phyloP scores from a whole-genome alignment of 2,888 invertebrate genomes.

The Cabera pusaria region DNA sequence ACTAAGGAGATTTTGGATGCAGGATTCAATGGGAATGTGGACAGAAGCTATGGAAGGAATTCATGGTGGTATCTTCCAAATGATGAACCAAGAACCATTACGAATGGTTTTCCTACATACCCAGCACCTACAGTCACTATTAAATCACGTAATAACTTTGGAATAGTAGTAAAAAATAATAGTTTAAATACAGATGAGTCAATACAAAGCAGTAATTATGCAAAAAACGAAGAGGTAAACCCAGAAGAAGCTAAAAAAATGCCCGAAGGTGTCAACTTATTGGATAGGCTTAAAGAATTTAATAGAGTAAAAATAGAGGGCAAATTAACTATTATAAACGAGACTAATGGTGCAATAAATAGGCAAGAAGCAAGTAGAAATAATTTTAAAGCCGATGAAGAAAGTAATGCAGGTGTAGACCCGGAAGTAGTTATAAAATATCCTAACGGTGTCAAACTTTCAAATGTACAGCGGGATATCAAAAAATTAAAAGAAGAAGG shows the following conservation, averaged over 20 bases:
- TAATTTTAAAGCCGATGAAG: too few species aligned
- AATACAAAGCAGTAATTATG: too few species aligned
- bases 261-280: conserved; percentile 28
- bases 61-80: neutral
- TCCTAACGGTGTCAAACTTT: conserved; percentile 28
- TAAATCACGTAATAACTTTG: too few species aligned
- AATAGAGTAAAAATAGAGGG: conserved; percentile 40
- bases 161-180: too few species aligned
- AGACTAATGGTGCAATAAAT: too few species aligned
- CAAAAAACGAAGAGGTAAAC: conserved; percentile 12
- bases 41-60: conserved; percentile 1
- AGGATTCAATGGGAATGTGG: conserved; percentile 1
- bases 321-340: conserved; percentile 4
- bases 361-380: too few species aligned
- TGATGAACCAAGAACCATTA: conserved; percentile 1
- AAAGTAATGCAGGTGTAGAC: conserved; percentile 14
- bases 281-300: conserved; percentile 37
- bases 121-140: conserved; percentile 6
- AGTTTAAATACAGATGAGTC: too few species aligned
- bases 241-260: conserved; percentile 23
- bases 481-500: conserved; percentile 39
- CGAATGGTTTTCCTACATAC: conserved; percentile 1
- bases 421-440: conserved; percentile 25
- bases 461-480: conserved; percentile 38
- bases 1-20: neutral